Evolutionary conservation across 2,888 invertebrate species (phyloP).

Genomic region (Oscheius myriophilus): DNA sequence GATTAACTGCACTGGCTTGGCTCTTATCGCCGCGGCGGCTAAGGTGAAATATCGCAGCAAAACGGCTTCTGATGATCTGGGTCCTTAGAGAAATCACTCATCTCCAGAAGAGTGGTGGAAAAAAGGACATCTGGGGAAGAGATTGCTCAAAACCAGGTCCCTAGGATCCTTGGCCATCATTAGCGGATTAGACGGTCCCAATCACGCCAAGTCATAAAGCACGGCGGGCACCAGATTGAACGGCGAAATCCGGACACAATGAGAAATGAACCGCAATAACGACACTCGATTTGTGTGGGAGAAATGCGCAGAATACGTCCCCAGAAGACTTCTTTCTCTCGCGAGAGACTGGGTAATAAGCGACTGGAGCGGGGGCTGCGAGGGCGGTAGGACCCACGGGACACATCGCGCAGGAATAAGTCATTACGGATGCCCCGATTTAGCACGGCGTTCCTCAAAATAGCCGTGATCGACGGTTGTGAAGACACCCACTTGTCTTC

Average conservation of each 20-base stretch:
- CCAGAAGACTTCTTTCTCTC: not conserved
- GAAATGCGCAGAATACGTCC: too few species aligned
- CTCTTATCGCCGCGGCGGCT: not conserved
- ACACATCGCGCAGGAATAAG: conserved; percentile 27
- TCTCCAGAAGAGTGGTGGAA: too few species aligned
- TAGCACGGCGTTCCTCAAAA: not conserved
- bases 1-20: conserved; percentile 4
- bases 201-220: conserved; percentile 1
- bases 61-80: too few species aligned
- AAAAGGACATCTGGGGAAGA: too few species aligned
- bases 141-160: too few species aligned
- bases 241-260: conserved; percentile 5
- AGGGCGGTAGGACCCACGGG: conserved; percentile 20
- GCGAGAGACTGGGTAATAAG: not conserved
- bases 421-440: conserved; percentile 23
- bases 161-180: too few species aligned
- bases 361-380: conserved; percentile 17
- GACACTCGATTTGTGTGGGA: not conserved
- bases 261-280: conserved; percentile 4
- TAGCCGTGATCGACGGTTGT: not conserved
- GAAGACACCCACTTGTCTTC: conserved; percentile 36
- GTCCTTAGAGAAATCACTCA: too few species aligned
- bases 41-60: not conserved
- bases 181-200: not conserved
- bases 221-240: not conserved